These are phyloP conservation scores for Augochlora pura DNA, from an alignment of 1,140 invertebrate species.

Conservation along the genomic window DNA sequence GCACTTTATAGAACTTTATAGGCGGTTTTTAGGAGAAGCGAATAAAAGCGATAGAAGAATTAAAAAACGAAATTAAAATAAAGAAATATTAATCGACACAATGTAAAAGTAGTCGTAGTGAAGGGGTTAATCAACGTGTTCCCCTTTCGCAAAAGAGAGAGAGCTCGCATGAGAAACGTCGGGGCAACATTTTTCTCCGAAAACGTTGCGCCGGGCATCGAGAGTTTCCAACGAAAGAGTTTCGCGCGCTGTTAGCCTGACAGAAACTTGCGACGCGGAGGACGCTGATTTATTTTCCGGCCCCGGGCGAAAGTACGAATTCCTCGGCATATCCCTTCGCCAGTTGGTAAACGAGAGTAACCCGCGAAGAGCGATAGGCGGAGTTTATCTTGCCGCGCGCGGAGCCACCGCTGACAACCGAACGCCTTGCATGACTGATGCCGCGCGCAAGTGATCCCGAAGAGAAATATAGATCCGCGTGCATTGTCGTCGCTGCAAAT, in stretches of 20 bases:
- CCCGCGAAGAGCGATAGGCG: slow-evolving; percentile 31
- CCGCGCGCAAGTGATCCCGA: slow-evolving; percentile 22
- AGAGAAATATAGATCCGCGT: slow-evolving; percentile 25
- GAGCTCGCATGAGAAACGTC: too few relatives aligned
- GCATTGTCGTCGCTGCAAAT: slow-evolving; percentile 20
- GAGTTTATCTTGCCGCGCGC: slow-evolving; percentile 46
- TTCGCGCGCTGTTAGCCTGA: neutral
- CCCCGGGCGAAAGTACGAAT: slow-evolving; percentile 40
- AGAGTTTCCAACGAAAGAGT: slow-evolving; percentile 18
- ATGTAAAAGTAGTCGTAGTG: too few relatives aligned
- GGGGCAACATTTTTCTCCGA: neutral
- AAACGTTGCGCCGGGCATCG: neutral
- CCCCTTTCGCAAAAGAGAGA: too few relatives aligned
- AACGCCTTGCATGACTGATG: slow-evolving; percentile 39
- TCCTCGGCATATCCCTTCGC: slow-evolving; percentile 15
- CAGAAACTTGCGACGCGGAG: neutral
- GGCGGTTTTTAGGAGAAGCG: too few relatives aligned
- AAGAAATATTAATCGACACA: too few relatives aligned
- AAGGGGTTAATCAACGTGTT: too few relatives aligned
- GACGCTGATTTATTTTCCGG: slow-evolving; percentile 26
- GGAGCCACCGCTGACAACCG: slow-evolving; percentile 25
- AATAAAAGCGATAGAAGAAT: too few relatives aligned
- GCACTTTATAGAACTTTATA: too few relatives aligned
- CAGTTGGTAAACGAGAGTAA: slow-evolving; percentile 25
- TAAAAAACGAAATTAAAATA: too few relatives aligned